These are phyloP conservation scores for Papilio gigon DNA, from an alignment of 2,888 invertebrate genomes.

Conservation along the genomic window DNA sequence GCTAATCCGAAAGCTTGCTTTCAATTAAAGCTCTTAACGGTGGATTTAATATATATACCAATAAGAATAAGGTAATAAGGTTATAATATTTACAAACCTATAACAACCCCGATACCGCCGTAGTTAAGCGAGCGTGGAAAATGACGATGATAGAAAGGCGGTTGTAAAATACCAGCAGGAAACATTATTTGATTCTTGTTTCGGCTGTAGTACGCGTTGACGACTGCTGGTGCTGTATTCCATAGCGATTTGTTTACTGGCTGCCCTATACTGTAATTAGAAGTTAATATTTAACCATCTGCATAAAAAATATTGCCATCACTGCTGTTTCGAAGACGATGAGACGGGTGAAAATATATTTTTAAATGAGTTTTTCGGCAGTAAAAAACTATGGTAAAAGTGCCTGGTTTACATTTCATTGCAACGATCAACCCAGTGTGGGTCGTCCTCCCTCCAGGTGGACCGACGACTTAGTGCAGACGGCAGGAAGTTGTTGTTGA, in stretches of 20 bases:
- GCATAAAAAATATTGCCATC: neutral
- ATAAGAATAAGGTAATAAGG: too few species aligned
- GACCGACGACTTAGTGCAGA: too few species aligned
- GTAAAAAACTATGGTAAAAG: neutral
- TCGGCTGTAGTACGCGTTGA: constrained; percentile 97
- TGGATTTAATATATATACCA: too few species aligned
- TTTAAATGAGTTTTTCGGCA: neutral
- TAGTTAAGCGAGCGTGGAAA: constrained; percentile 92
- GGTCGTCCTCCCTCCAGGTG: too few species aligned
- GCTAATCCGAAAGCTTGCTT: too few species aligned
- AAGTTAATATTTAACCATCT: neutral
- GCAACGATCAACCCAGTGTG: too few species aligned
- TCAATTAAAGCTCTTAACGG: too few species aligned
- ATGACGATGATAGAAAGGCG: constrained; percentile 94
- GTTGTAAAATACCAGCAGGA: constrained; percentile 96
- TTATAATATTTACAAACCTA: constrained; percentile 82
- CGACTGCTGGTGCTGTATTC: constrained; percentile 94
- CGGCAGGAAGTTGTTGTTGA: too few species aligned
- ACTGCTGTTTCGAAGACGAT: neutral
- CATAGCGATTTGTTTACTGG: constrained; percentile 90
- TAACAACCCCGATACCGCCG: constrained; percentile 95
- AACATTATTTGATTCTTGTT: constrained; percentile 98
- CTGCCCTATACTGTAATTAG: constrained; percentile 81
- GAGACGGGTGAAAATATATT: neutral
- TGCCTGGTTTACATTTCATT: too few species aligned